Base-by-base conservation (phyloP, 2,888 invertebrate species). In the Diplazon laetatorius region DNA sequence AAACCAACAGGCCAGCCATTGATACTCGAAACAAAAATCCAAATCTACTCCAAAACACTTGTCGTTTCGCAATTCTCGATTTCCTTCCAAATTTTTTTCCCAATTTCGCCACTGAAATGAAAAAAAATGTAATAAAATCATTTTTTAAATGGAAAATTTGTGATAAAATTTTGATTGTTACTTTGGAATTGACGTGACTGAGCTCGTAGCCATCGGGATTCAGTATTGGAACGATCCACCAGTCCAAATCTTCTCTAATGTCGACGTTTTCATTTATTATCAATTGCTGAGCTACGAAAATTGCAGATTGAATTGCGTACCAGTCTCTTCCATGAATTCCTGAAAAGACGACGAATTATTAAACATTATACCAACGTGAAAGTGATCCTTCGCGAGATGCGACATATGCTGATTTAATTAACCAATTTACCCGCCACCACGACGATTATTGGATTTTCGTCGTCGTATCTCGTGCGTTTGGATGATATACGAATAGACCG, bases 271-370 rank as follows among this genome's bases (percentile, higher is more conserved):
- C 55, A 62, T 78, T 39, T 18, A 62, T 52, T 52, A 78, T 78
- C 71, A 78, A 78, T 66, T 66, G 60, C 12, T 65, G 65, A 1
- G 71, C 70, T n/a, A 71, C 48, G 74, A 75, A 78, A 66, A 78
- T 66, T 16, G 78, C 78, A 52, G 78, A 75, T 60, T 75, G 78
- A 20, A 78, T 16, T 10, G 74, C 75, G 74, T 78, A 78, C 78
- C 78, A 78, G 35, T 78, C 78, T 18, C 71, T 66, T 20, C 70
- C 78, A 62, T 75, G 78, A 71, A 78, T 78, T 71, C 78, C 78
- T 78, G 60, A 30, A 9, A 62, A 55, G 60, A 65, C 12, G 30
- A 14, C 50, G 18, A 63, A 75, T 71, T 71, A 71, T 78, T 48
- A 44, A 62, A 44, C 59, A 46, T 20, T 30, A 44, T 50, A 25